Percentiles rank a stretch among this genome's conserved stretches.
Conservation (phyloP, 2,797 vertebrate species). For the Amniataba percoides region DNA sequence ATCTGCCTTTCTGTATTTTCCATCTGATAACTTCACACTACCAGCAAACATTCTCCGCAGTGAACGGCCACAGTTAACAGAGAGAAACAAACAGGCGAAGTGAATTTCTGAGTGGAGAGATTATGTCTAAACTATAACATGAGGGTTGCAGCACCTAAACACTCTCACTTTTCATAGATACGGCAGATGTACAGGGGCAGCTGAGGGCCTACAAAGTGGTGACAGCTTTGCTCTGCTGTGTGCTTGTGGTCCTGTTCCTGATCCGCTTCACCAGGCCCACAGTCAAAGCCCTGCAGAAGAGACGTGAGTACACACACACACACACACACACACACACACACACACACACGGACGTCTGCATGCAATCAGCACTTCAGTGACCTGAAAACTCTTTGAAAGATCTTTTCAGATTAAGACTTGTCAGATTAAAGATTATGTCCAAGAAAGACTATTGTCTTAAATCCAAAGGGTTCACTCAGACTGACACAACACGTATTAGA, state of each 20-base stretch:
- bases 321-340: conserved; percentile 22
- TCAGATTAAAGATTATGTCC: conserved; percentile 46
- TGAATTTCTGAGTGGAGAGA: too few species aligned
- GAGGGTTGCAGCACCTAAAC: too few species aligned
- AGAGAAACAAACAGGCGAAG: too few species aligned
- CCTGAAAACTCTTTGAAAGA: conserved; percentile 19
- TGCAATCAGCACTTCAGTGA: conserved; percentile 19
- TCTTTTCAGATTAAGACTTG: conserved; percentile 46
- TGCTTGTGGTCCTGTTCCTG: conserved; percentile 70
- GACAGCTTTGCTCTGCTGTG: conserved; percentile 71
- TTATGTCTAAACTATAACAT: too few species aligned
- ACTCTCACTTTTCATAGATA: too few species aligned
- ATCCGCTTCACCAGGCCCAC: conserved; percentile 72
- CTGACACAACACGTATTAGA: neutral
- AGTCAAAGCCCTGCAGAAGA: conserved; percentile 73
- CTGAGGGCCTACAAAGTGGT: conserved; percentile 71
- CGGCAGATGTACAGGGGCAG: conserved; percentile 29
- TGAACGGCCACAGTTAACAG: too few species aligned
- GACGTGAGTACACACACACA: conserved; percentile 71
- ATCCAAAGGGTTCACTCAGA: conserved; percentile 4
- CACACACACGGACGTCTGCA: neutral
- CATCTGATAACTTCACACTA: too few species aligned
- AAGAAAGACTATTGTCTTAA: conserved; percentile 33
- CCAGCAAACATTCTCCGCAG: too few species aligned
- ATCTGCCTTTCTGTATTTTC: too few species aligned